Percentiles rank a stretch among this genome's conserved stretches.
Evolutionary conservation across 2,888 invertebrate species (phyloP).

Genomic region (Dexiosoma caninum): DNA sequence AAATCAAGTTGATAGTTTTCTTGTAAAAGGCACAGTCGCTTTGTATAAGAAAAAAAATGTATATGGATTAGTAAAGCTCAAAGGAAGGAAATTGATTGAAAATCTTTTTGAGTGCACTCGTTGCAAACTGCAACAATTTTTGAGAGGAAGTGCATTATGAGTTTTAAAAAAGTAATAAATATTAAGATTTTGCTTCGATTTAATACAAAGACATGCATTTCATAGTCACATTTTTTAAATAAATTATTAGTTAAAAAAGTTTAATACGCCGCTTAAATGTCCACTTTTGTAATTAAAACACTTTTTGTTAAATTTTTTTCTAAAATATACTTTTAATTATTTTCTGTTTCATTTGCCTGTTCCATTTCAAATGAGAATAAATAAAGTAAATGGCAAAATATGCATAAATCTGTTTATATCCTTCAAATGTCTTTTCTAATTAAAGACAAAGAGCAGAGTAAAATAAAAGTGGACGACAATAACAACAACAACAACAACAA

Average conservation of each 20-base stretch:
- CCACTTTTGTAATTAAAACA: slow-evolving; percentile 22
- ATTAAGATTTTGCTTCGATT: too few species aligned
- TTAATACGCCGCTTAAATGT: not conserved
- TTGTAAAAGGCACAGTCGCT: not conserved
- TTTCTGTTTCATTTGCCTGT: not conserved
- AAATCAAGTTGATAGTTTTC: not conserved
- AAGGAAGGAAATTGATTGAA: not conserved
- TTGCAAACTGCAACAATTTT: too few species aligned
- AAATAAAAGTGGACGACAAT: too few species aligned
- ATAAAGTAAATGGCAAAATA: slow-evolving; percentile 14
- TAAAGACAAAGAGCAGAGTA: slow-evolving; percentile 27
- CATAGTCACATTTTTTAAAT: too few species aligned
- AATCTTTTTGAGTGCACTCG: too few species aligned
- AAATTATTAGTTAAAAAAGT: too few species aligned
- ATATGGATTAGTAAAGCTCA: not conserved
- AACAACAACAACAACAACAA: too few species aligned
- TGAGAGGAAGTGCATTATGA: too few species aligned
- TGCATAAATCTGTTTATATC: slow-evolving; percentile 44
- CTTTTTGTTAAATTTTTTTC: not conserved
- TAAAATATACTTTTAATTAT: slow-evolving; percentile 13
- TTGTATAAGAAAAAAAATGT: not conserved
- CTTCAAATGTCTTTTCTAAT: slow-evolving; percentile 57
- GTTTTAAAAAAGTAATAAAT: too few species aligned
- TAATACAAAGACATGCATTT: too few species aligned
- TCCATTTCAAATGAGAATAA: not conserved